phyloP scores from a whole-genome alignment of 2,888 invertebrate species.

The Yponomeuta evonymella region DNA sequence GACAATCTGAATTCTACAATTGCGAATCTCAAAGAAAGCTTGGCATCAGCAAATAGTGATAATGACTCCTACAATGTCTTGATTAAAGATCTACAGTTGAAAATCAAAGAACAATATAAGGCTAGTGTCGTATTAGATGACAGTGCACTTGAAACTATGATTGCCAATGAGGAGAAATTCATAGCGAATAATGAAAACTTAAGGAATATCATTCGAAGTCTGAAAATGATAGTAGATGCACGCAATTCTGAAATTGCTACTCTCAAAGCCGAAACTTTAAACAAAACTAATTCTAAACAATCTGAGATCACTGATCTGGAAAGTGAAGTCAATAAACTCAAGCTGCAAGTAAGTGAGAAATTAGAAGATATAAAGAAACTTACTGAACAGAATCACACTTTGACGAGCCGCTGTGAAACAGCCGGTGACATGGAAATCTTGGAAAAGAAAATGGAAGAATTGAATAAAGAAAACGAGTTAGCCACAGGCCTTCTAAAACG shows the following conservation, averaged over 20 bases:
- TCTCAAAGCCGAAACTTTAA: constrained; percentile 31
- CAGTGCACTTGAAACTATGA: constrained; percentile 42
- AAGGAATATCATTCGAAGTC: constrained; percentile 50
- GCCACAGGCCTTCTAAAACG: not conserved
- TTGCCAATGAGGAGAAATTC: constrained; percentile 52
- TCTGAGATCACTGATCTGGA: constrained; percentile 22
- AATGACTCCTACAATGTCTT: constrained; percentile 46
- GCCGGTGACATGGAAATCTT: not conserved
- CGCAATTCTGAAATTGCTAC: constrained; percentile 46
- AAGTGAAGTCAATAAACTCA: not conserved
- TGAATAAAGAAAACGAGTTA: not conserved
- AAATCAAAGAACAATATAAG: constrained; percentile 40
- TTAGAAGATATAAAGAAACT: not conserved
- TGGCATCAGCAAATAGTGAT: constrained; percentile 41
- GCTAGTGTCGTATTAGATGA: constrained; percentile 36
- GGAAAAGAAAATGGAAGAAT: not conserved
- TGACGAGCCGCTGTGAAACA: not conserved
- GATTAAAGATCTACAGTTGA: constrained; percentile 51
- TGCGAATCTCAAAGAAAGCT: constrained; percentile 40
- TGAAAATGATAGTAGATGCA: constrained; percentile 42
- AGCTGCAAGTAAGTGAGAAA: not conserved
- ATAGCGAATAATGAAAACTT: constrained; percentile 62
- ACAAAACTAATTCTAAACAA: constrained; percentile 26
- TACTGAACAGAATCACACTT: not conserved
- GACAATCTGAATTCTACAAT: constrained; percentile 49